These are phyloP conservation scores for Oscarella lobularis DNA, from an alignment of 37 sponge, comb jelly and placozoan genomes.

Conservation along the genomic window DNA sequence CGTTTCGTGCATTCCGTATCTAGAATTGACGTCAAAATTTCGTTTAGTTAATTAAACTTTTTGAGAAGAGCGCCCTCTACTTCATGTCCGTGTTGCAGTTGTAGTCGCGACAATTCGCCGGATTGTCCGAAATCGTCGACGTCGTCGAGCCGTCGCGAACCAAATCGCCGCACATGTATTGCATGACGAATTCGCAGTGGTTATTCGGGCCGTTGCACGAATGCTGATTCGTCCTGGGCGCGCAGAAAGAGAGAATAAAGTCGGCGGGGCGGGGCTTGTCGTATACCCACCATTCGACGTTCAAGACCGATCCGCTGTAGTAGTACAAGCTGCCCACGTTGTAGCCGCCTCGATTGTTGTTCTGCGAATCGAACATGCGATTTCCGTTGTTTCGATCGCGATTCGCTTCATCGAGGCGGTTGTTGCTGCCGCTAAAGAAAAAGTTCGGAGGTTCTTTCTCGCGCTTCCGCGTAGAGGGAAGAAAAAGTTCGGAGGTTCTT, in stretches of 20 bases:
- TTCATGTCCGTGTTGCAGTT: constrained; percentile 83
- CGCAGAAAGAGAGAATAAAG: too few species aligned
- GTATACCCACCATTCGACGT: constrained; percentile 94
- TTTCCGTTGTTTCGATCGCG: constrained; percentile 86
- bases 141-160: constrained; percentile 86
- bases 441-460: neutral
- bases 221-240: constrained; percentile 91
- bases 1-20: constrained; percentile 92
- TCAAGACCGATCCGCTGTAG: constrained; percentile 70
- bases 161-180: constrained; percentile 87
- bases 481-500: too few species aligned
- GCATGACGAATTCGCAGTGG: constrained; percentile 85
- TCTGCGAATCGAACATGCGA: constrained; percentile 96
- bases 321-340: constrained; percentile 93
- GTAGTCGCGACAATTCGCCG: constrained; percentile 46
- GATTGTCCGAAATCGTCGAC: constrained; percentile 82
- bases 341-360: constrained; percentile 97
- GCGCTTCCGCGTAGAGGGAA: too few species aligned
- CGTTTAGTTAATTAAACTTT: too few species aligned
- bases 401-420: constrained; percentile 84
- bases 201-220: constrained; percentile 87
- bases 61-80: too few species aligned
- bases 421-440: constrained; percentile 83
- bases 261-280: too few species aligned
- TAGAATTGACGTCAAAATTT: too few species aligned